Conservation (phyloP, 37 sponge, comb jelly and placozoan species). For the Chondrosia reniformis region DNA sequence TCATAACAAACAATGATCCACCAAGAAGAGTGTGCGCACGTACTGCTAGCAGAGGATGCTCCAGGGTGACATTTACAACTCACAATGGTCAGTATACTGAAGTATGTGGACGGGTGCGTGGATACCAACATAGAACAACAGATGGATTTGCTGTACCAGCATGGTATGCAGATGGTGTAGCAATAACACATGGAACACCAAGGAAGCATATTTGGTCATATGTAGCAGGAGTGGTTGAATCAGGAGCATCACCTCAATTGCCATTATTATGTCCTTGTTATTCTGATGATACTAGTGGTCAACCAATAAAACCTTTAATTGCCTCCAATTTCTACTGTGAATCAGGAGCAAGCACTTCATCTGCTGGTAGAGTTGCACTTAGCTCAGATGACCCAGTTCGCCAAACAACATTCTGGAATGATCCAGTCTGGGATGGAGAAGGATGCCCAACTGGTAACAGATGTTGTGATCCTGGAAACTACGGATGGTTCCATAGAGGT, state of each 20-base stretch:
- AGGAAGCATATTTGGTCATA: not conserved
- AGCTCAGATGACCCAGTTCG: not conserved
- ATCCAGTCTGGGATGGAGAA: slow-evolving; percentile 1
- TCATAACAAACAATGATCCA: not conserved
- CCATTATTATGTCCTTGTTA: not conserved
- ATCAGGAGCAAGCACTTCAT: not conserved
- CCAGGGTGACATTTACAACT: not conserved
- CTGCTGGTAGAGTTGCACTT: too few species aligned
- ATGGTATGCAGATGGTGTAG: not conserved
- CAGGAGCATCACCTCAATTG: not conserved
- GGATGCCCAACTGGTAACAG: slow-evolving; percentile 3
- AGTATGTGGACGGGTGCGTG: slow-evolving; percentile 4
- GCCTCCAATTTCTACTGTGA: not conserved
- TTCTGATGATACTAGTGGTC: not conserved
- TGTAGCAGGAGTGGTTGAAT: not conserved
- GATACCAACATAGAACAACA: slow-evolving; percentile 3
- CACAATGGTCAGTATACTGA: not conserved
- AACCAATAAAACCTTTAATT: not conserved
- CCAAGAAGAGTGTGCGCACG: not conserved
- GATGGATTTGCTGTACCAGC: not conserved
- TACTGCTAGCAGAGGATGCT: not conserved
- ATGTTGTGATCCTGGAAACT: not conserved
- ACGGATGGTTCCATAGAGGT: slow-evolving; percentile 9
- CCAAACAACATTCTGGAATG: not conserved
- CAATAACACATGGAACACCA: not conserved